A percentile compares a stretch with the other conserved stretches of the same genome.
Evolutionary conservation across 2,113 vertebrate species (phyloP).

Genomic region (Siniperca chuatsi): DNA sequence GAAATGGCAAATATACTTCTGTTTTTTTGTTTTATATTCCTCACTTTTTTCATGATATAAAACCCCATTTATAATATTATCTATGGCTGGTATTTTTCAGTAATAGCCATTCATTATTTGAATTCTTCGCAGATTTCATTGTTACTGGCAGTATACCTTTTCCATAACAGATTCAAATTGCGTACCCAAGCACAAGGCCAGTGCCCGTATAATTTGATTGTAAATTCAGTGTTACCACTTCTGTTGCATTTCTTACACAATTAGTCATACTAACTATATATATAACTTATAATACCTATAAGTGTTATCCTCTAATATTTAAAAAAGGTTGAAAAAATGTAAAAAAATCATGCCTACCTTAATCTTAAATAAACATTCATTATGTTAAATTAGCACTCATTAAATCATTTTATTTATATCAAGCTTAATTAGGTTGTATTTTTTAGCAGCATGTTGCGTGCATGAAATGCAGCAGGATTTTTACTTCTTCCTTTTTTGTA

Average conservation of each 20-base stretch:
- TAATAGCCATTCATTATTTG: not conserved
- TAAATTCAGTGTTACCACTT: too few species aligned
- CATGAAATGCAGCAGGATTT: not conserved
- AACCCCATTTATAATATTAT: not conserved
- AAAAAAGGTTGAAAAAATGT: not conserved
- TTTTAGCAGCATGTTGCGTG: not conserved
- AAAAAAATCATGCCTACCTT: not conserved
- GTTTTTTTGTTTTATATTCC: not conserved
- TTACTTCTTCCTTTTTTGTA: not conserved
- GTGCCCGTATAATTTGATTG: not conserved
- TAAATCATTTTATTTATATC: not conserved
- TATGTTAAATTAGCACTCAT: not conserved
- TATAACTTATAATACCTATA: too few species aligned
- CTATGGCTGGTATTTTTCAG: not conserved
- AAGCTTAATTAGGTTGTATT: not conserved
- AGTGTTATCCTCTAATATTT: too few species aligned
- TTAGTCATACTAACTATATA: too few species aligned
- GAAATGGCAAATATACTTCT: not conserved
- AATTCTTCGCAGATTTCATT: not conserved
- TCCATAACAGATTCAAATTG: not conserved
- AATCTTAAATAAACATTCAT: not conserved
- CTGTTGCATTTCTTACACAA: too few species aligned
- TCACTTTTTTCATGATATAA: not conserved
- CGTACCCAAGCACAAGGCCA: not conserved
- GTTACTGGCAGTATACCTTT: not conserved